Evolutionary conservation across 1,140 invertebrate species (phyloP).

Genomic region (Euura lappo): DNA sequence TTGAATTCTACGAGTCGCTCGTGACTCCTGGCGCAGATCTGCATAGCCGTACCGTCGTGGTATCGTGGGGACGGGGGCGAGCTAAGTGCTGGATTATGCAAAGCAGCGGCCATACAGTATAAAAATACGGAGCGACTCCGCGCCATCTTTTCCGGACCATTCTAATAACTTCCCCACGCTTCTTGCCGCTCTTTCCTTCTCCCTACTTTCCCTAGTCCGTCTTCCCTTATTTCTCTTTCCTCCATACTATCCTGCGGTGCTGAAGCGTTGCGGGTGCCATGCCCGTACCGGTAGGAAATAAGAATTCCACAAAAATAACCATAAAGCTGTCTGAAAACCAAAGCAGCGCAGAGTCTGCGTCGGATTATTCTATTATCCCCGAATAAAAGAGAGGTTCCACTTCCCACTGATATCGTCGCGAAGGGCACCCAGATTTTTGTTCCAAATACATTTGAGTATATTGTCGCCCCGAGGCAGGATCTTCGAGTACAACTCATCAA

Average conservation of each 20-base stretch:
- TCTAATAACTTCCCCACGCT: conserved; percentile 60
- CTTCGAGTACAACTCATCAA: conserved; percentile 13
- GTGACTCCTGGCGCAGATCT: conserved; percentile 39
- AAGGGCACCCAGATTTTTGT: background rate
- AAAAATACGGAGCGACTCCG: conserved; percentile 63
- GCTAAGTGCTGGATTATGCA: conserved; percentile 64
- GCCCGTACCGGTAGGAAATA: conserved; percentile 4
- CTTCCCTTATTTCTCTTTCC: background rate
- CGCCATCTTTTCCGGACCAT: conserved; percentile 64
- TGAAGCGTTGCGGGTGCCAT: too few species aligned
- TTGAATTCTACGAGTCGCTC: background rate
- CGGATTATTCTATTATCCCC: conserved; percentile 2
- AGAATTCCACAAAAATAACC: conserved; percentile 39
- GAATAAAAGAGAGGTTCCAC: background rate
- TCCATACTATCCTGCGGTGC: background rate
- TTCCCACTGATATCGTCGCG: background rate
- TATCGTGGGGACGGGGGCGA: conserved; percentile 55
- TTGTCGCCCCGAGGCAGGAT: too few species aligned
- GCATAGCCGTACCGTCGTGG: conserved; percentile 48
- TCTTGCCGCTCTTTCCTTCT: conserved; percentile 32
- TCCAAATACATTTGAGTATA: too few species aligned
- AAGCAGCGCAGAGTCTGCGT: conserved; percentile 1
- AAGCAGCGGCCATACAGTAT: conserved; percentile 63
- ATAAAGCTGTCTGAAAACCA: conserved; percentile 31
- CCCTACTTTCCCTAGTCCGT: conserved; percentile 31